Evolutionary conservation across 2,797 vertebrate species (phyloP), one percentile per base, ranked within the genome.

Genomic region (Silurus aristotelis): DNA sequence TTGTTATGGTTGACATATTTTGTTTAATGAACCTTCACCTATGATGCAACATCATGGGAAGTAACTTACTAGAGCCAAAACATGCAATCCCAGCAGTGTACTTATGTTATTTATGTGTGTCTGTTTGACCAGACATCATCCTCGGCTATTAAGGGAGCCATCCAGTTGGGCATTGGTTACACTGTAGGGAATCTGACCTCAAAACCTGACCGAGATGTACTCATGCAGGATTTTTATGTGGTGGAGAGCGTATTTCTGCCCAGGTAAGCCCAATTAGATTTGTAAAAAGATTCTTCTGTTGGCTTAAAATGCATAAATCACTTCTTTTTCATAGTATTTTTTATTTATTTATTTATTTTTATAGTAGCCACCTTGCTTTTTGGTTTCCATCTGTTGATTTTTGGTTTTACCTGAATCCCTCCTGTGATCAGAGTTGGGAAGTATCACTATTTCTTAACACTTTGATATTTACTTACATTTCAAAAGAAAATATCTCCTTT

Each of bases 141-240:
- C 46, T 98, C 98, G 0, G 96, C 97, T 87, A 96, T 99, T 93
- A 99, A 98, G 94, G 98, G 97, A 85, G 95, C 98, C 90, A 99
- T 99, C 93, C 98, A 99, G 92, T 93, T 99, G 85, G 98, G 98
- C 86, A 99, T 99, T 89, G 97, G 97, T 89, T 99, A 99, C 89
- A 98, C 98, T 0, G 98, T 99, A 87, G 98, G 98, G 66, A 99
- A 98, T 90, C 96, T 99, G 90, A 98, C 97, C 83, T 99, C 98
- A 88, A 99, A 98, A 92, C 96, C 98, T 0, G 98, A 99, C 93
- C 95, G 98, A 94, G 98, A 99, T 91, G 98, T 99, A 85, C 97
- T 99, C 91, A 99, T 99, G 98, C 98, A 99, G 93, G 98, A 99
- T 90, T 99, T 99, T 93, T 99, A 99, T 60, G 97, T 99, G 89